Evolutionary conservation across 2,888 invertebrate species (phyloP).

Genomic region (Cenopis cana): DNA sequence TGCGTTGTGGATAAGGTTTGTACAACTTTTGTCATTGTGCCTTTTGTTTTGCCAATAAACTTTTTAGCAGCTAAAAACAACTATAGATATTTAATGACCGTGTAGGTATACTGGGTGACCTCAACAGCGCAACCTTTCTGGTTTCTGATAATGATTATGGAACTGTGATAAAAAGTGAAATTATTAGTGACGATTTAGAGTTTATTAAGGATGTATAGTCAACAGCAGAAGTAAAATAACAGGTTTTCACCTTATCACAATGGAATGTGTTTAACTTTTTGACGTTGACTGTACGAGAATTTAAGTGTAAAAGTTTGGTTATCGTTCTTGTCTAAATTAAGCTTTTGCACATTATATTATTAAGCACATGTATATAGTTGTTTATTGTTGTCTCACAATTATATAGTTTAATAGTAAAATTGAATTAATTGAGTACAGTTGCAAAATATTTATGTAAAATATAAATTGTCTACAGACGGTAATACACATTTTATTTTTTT

Average conservation of each 20-base stretch:
- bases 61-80: too few species aligned
- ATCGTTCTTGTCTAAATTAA: not conserved
- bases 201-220: slow-evolving; percentile 1
- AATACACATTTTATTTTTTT: not conserved
- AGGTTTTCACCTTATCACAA: too few species aligned
- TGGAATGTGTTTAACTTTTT: too few species aligned
- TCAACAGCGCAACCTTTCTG: not conserved
- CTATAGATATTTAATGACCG: too few species aligned
- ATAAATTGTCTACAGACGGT: not conserved
- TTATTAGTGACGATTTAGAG: slow-evolving; percentile 11
- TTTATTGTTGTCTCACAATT: slow-evolving; percentile 1
- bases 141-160: slow-evolving; percentile 17
- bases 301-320: too few species aligned
- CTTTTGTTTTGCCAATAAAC: too few species aligned
- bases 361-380: not conserved
- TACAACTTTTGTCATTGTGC: too few species aligned
- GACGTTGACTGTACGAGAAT: not conserved
- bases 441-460: not conserved
- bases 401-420: not conserved
- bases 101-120: too few species aligned
- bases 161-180: slow-evolving; percentile 43
- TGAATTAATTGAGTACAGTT: not conserved
- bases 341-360: too few species aligned
- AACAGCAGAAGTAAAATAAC: too few species aligned
- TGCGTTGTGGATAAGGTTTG: too few species aligned